These are phyloP conservation scores for Ips typographus DNA, from an alignment of 1,140 invertebrate species.

Conservation along the genomic window DNA sequence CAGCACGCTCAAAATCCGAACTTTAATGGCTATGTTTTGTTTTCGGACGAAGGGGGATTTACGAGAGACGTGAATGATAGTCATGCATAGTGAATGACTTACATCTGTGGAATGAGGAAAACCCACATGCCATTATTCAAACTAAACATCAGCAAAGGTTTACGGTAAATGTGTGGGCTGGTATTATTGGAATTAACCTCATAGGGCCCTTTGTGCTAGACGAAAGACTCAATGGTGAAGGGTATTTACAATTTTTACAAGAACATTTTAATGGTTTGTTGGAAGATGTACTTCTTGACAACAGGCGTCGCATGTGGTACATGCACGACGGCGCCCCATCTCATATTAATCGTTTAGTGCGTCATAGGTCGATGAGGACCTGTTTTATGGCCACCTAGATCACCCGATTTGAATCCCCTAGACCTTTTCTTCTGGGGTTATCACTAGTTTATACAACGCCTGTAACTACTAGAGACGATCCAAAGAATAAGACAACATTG, in stretches of 20 bases:
- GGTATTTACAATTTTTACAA: slow-evolving; percentile 1
- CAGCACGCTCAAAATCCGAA: slow-evolving; percentile 9
- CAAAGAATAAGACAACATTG: slow-evolving; percentile 16
- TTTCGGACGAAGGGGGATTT: slow-evolving; percentile 21
- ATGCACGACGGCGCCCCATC: slow-evolving; percentile 20
- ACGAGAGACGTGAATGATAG: slow-evolving; percentile 8
- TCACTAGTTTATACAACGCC: slow-evolving; percentile 12
- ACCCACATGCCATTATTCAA: background rate
- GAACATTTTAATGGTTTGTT: background rate
- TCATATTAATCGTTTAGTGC: slow-evolving; percentile 18
- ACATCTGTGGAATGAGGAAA: background rate
- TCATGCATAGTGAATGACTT: slow-evolving; percentile 16
- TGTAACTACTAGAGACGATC: slow-evolving; percentile 9
- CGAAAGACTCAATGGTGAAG: background rate
- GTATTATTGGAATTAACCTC: background rate
- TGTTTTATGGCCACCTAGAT: slow-evolving; percentile 12
- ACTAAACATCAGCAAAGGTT: background rate
- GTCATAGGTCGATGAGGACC: slow-evolving; percentile 17
- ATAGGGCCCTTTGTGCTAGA: background rate
- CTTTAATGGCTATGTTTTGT: slow-evolving; percentile 9
- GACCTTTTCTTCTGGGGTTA: slow-evolving; percentile 17
- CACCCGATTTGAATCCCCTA: slow-evolving; percentile 14
- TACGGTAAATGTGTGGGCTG: background rate
- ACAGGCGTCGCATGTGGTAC: slow-evolving; percentile 9
- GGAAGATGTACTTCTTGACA: slow-evolving; percentile 1